Conservation (phyloP, 2,797 vertebrate genomes). For the Onychomys leucogaster region DNA sequence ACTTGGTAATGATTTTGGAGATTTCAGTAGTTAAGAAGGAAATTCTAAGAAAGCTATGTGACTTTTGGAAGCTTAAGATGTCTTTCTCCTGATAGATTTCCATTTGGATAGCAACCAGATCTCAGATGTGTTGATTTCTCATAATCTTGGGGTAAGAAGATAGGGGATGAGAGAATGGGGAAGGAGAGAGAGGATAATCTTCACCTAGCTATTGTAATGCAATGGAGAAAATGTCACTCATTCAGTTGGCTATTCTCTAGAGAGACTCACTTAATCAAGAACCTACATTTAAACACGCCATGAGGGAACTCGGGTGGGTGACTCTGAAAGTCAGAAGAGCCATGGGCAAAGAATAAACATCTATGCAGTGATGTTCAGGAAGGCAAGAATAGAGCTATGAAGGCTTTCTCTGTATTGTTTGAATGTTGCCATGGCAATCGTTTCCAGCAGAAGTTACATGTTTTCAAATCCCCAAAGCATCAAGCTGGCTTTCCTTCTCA, state of each 20-base stretch:
- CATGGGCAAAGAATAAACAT: slow-evolving; percentile 72
- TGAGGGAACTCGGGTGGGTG: background rate
- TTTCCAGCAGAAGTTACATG: slow-evolving; percentile 85
- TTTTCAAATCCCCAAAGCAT: slow-evolving; percentile 82
- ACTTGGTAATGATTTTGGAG: background rate
- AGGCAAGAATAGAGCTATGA: slow-evolving; percentile 82
- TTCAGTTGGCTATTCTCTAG: background rate
- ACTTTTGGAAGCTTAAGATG: slow-evolving; percentile 1
- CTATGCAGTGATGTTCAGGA: slow-evolving; percentile 80
- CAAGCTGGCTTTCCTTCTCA: slow-evolving; percentile 58
- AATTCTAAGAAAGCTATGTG: background rate
- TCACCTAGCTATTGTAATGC: background rate
- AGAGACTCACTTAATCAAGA: background rate
- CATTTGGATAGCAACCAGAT: slow-evolving; percentile 1
- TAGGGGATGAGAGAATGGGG: no score
- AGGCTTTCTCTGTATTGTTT: slow-evolving; percentile 89
- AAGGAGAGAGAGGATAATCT: background rate
- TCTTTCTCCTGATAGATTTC: slow-evolving; percentile 3
- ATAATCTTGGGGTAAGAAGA: background rate
- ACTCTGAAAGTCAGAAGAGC: slow-evolving; percentile 49
- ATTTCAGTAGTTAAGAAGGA: slow-evolving; percentile 28
- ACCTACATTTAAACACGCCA: background rate
- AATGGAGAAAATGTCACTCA: background rate
- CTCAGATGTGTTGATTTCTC: slow-evolving; percentile 37
- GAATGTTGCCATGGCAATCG: slow-evolving; percentile 88